Base-by-base conservation (phyloP, 2,888 invertebrate species). In the Ormyrus rosae region DNA sequence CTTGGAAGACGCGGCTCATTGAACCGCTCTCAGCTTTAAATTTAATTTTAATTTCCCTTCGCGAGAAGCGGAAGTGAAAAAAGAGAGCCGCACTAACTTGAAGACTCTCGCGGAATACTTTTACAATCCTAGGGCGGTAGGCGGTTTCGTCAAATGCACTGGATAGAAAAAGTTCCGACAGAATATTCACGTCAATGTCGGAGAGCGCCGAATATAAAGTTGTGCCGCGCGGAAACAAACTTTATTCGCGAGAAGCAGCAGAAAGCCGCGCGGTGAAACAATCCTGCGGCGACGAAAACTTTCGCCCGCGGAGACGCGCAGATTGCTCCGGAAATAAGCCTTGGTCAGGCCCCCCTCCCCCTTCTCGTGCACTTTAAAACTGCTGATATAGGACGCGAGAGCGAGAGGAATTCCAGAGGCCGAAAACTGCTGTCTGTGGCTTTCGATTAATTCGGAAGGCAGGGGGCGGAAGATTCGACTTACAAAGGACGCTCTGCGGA, bases 381-480 rank as follows among this genome's bases (percentile, higher is more conserved):
- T 81, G 72, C 75, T 72, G 75, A 76, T 64, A 58, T 53, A 63
- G 67, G 61, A 10, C 8, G 46, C 50, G 60, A 50, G 48, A 60
- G 58, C 46, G 48, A n/a, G 58, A 58, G 70, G 48, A 76, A 56
- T 63, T 69, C 69, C 55, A n/a, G n/a, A 60, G 70, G 60, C 75
- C 63, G 58, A 77, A 72, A 71, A 71, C 73, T 78, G 55, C 65
- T 13, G 64, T 63, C 73, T 19, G 69, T 48, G 80, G 75, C 71
- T 80, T 78, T 81, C 75, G 81, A 81, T 79, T 81, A 81, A 79
- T 81, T 76, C 51, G 58, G 45, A 13, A 48, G 58, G 19, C 19
- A 19, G 19, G 19, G 19, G 45, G 77, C 63, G 65, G 48, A 8
- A 8, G 61, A 46, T 51, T 19, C 34, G 60, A 46, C 34, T 61